phyloP scores from a whole-genome alignment of 1,140 invertebrate genomes.

The Psilanteris sp. region DNA sequence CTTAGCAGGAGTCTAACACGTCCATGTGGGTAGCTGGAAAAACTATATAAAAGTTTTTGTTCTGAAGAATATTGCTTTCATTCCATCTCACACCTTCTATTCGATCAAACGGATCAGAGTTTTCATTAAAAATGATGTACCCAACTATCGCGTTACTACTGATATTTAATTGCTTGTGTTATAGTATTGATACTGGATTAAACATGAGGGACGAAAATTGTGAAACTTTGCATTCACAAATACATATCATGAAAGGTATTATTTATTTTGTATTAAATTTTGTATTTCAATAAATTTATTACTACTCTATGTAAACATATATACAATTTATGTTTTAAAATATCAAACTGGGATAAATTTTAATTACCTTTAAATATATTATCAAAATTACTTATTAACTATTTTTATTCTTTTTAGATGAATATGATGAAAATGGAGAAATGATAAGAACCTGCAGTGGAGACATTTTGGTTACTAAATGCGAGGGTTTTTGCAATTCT shows the following conservation, averaged over 20 bases:
- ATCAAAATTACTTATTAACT: constrained; percentile 1
- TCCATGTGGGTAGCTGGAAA: constrained; percentile 59
- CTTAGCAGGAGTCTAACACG: constrained; percentile 70
- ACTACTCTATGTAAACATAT: no score
- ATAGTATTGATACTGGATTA: constrained; percentile 34
- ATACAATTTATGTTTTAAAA: no score
- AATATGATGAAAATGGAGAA: constrained; percentile 90
- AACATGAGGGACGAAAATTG: constrained; percentile 81
- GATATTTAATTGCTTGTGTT: constrained; percentile 25
- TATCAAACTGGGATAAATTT: no score
- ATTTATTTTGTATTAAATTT: constrained; percentile 8
- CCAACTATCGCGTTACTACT: constrained; percentile 36
- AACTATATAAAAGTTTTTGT: constrained; percentile 74
- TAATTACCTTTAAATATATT: no score
- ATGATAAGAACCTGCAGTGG: constrained; percentile 91
- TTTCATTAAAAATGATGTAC: constrained; percentile 46
- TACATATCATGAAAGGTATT: constrained; percentile 88
- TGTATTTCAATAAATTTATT: not conserved
- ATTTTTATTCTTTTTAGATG: constrained; percentile 82
- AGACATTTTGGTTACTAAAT: constrained; percentile 92
- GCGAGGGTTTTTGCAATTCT: constrained; percentile 93
- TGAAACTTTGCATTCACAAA: constrained; percentile 88
- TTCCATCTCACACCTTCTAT: constrained; percentile 49
- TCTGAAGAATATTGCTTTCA: constrained; percentile 65
- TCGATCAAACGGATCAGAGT: constrained; percentile 6